Percentiles rank a stretch among this genome's conserved stretches.
Evolutionary conservation across 2,888 invertebrate genomes (phyloP).

Genomic region (Amorpha juglandis): DNA sequence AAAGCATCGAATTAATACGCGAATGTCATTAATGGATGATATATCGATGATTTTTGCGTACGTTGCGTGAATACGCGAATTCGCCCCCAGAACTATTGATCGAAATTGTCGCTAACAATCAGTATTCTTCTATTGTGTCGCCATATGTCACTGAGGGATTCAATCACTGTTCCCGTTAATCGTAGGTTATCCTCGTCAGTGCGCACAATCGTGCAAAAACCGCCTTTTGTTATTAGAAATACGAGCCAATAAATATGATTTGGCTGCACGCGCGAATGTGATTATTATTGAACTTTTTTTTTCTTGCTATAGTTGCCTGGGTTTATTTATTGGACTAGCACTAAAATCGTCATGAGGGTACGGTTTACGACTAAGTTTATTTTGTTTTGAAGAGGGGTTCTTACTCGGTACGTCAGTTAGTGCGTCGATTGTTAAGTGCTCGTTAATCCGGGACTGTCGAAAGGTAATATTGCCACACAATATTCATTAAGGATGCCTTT

Average conservation of each 20-base stretch:
- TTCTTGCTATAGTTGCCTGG: conserved; percentile 68
- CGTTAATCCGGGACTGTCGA: conserved; percentile 56
- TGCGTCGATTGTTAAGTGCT: conserved; percentile 58
- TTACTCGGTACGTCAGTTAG: conserved; percentile 62
- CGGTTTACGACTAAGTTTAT: conserved; percentile 74
- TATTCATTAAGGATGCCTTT: conserved; percentile 25
- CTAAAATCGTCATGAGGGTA: conserved; percentile 71
- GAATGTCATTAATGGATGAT: conserved; percentile 54
- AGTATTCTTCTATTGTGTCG: conserved; percentile 62
- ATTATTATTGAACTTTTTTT: conserved; percentile 63
- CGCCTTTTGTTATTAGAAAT: conserved; percentile 59
- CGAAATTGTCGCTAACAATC: conserved; percentile 68
- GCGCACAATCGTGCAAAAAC: conserved; percentile 62
- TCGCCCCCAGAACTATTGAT: conserved; percentile 68
- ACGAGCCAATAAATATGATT: conserved; percentile 60
- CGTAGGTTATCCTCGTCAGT: conserved; percentile 58
- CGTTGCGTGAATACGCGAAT: conserved; percentile 70
- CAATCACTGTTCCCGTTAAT: conserved; percentile 69
- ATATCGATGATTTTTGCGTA: conserved; percentile 51
- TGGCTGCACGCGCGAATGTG: conserved; percentile 63
- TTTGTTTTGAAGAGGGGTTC: conserved; percentile 66
- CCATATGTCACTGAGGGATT: conserved; percentile 79
- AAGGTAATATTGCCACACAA: conserved; percentile 43
- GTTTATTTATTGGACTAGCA: conserved; percentile 78
- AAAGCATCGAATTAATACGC: conserved; percentile 10